phyloP scores from a whole-genome alignment of 2,113 vertebrate species.

The Perca fluviatilis region DNA sequence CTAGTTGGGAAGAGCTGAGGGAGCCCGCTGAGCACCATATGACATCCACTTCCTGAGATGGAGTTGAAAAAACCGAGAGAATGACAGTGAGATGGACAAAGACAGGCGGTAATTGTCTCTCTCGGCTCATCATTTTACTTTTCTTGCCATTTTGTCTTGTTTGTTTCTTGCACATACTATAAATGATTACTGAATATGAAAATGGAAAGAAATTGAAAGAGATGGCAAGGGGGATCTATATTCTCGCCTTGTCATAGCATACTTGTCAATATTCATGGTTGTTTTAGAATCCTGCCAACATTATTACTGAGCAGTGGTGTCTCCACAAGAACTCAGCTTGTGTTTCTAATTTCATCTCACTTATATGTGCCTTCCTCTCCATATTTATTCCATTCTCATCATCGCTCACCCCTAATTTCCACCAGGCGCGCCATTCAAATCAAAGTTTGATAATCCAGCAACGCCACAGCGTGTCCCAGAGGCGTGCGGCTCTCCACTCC shows the following conservation, averaged over 20 bases:
- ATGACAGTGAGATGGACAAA: neutral
- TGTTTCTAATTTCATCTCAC: conserved; percentile 24
- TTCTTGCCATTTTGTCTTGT: neutral
- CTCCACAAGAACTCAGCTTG: conserved; percentile 7
- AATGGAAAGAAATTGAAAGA: neutral
- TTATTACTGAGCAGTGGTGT: neutral
- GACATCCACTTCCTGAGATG: conserved; percentile 57
- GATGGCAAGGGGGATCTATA: neutral
- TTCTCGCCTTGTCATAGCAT: neutral
- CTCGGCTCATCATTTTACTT: conserved; percentile 3
- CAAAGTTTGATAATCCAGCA: no score
- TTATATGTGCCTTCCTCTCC: neutral
- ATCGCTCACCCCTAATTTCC: neutral
- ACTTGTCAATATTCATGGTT: neutral
- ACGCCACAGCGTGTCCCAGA: no score
- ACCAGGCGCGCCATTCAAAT: no score
- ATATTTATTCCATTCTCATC: conserved; percentile 17
- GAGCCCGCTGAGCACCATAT: conserved; percentile 64
- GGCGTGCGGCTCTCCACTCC: no score
- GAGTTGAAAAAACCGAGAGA: conserved; percentile 9
- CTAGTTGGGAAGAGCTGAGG: conserved; percentile 56
- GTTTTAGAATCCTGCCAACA: conserved; percentile 5
- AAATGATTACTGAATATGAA: conserved; percentile 6
- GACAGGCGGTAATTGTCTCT: conserved; percentile 3
- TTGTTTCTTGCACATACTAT: neutral